Evolutionary conservation across 2,888 invertebrate genomes (phyloP), one percentile per base, ranked within the genome.

Genomic region (Clistopyga incitator): DNA sequence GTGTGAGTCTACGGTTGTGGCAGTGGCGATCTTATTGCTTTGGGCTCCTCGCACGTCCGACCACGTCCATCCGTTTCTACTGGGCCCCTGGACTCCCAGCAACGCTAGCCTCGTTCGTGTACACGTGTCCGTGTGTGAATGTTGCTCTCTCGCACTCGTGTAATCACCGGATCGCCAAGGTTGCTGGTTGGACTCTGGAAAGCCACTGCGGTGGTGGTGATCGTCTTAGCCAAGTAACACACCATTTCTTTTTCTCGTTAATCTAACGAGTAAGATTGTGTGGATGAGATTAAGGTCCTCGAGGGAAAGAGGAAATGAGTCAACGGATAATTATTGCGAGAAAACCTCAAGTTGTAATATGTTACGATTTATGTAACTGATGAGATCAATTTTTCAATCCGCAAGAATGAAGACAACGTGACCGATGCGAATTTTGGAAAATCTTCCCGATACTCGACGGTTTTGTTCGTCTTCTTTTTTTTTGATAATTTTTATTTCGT

Each of bases 21-120:
- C 45, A 52, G 61, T 50, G 65, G 82, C 67, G 61, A 78, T 78
- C 50, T 61, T 61, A 61, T 74, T 78, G 78, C 78, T 70, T 61
- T 13, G 59, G 34, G 38, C 61, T 74, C 72, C 61, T 78, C 78
- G 82, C 68, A 74, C 54, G 82, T 78, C 78, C 78, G 54, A 54
- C 82, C 78, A 78, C 78, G 70, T 82, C 74, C 87, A 85, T 85
- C 88, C 81, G 87, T 89, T 87, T 86, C 87, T 85, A 87, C 88
- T 88, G 87, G 78, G 80, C 34, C 61, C 61, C 38, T 34, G 76
- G 18, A 54, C 25, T 23, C 25, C 13, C 54, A 56, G 54, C 54
- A 23, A 59, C 34, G 10, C 59, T 61, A 34, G 59, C n/a, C n/a
- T n/a, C n/a, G 29, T 34, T n/a, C n/a, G 29, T 61, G 1, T 29